A percentile compares a stretch with the other conserved stretches of the same genome.
Conservation (phyloP, 2,797 vertebrate genomes). For the Xiphorhynchus erythropygius region DNA sequence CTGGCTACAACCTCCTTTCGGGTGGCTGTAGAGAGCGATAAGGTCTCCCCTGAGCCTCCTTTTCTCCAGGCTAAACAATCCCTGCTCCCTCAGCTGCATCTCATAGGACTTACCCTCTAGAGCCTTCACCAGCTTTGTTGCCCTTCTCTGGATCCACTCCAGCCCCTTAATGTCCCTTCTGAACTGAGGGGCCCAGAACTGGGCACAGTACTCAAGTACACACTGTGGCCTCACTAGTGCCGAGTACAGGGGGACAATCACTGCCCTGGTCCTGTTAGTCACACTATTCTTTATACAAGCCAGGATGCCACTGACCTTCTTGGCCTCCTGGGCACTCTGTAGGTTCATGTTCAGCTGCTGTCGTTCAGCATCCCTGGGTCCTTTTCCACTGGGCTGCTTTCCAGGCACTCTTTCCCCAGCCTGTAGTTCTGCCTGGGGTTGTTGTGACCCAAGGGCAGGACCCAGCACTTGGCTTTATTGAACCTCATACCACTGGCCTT, state of each 20-base stretch:
- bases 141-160: background rate
- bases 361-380: background rate
- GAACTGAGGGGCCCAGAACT: background rate
- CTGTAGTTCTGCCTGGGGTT: background rate
- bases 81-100: background rate
- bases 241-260: background rate
- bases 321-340: background rate
- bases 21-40: background rate
- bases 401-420: background rate
- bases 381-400: background rate
- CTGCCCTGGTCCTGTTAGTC: background rate
- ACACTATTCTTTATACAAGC: background rate
- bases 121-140: background rate
- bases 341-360: background rate
- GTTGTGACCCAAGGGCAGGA: background rate
- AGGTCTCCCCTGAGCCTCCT: background rate
- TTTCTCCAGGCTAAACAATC: background rate
- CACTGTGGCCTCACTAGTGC: background rate
- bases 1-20: background rate
- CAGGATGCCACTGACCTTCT: background rate
- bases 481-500: background rate
- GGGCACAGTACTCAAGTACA: background rate
- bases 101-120: background rate
- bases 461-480: background rate
- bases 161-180: background rate